Conservation (phyloP, 2,113 vertebrate species). For the Zeus faber region DNA sequence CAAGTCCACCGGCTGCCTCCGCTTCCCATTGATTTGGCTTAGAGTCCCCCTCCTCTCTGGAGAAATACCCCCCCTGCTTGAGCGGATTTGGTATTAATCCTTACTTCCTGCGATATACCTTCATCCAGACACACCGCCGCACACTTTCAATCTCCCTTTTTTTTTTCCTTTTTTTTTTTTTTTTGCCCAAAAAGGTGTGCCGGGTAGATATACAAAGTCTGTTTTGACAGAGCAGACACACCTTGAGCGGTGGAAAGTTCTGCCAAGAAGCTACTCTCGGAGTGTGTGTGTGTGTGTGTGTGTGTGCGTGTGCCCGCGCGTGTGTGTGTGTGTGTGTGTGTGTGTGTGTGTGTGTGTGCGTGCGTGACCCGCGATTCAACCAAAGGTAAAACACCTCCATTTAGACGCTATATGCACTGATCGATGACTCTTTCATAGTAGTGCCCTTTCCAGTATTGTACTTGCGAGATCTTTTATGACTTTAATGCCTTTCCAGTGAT, state of each 20-base stretch:
- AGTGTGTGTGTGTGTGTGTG: not conserved
- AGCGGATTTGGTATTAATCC: slow-evolving; percentile 64
- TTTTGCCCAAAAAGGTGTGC: slow-evolving; percentile 51
- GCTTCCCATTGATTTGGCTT: slow-evolving; percentile 61
- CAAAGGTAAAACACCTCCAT: slow-evolving; percentile 55
- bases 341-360: not conserved
- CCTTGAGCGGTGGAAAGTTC: slow-evolving; percentile 42
- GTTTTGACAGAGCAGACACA: slow-evolving; percentile 32
- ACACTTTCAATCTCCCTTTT: slow-evolving; percentile 36
- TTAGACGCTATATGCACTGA: slow-evolving; percentile 52
- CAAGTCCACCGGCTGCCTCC: slow-evolving; percentile 42
- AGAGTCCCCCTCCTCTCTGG: slow-evolving; percentile 51
- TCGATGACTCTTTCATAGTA: slow-evolving; percentile 58
- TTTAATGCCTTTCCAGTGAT: slow-evolving; percentile 67
- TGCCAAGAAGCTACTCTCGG: slow-evolving; percentile 20
- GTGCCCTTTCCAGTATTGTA: slow-evolving; percentile 70
- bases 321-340: not conserved
- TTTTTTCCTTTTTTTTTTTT: no score
- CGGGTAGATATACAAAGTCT: slow-evolving; percentile 38
- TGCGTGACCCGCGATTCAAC: slow-evolving; percentile 61
- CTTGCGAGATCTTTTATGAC: slow-evolving; percentile 65
- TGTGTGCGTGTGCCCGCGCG: not conserved
- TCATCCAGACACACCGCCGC: slow-evolving; percentile 30
- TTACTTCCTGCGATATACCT: slow-evolving; percentile 56
- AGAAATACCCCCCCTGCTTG: slow-evolving; percentile 60